Percentiles rank a stretch among this genome's conserved stretches.
Evolutionary conservation across 64 coral and sea anemone species (phyloP).

Genomic region (Montipora efflorescens): DNA sequence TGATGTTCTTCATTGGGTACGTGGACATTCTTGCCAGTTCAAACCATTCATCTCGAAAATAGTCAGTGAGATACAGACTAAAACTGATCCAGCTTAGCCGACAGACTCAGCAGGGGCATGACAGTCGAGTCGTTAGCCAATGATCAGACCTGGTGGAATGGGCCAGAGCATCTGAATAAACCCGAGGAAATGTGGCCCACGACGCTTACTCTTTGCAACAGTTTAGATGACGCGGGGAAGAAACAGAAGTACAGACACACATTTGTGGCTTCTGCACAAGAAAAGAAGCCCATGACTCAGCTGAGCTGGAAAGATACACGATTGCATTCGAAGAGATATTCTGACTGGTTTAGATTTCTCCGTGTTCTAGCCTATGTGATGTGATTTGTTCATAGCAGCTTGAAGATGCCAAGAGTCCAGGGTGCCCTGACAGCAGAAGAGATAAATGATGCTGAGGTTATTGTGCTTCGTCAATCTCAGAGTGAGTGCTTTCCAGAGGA

Average conservation of each 20-base stretch:
- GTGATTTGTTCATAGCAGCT: background rate
- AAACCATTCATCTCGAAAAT: no score
- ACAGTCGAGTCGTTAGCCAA: no score
- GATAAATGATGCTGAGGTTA: background rate
- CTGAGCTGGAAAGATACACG: background rate
- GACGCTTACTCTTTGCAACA: background rate
- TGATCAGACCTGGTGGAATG: no score
- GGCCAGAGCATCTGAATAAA: background rate
- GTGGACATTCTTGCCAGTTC: background rate
- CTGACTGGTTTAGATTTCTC: background rate
- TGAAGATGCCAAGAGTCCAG: background rate
- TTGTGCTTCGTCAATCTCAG: no score
- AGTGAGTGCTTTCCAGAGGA: background rate
- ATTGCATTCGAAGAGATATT: background rate
- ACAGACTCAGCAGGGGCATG: no score
- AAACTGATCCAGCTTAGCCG: no score
- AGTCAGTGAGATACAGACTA: no score
- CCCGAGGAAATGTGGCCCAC: background rate
- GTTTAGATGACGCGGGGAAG: background rate
- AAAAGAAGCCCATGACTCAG: no score
- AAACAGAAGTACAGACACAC: background rate
- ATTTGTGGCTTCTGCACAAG: background rate
- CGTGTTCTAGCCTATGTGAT: background rate
- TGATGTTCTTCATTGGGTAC: no score
- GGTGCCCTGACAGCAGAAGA: no score